A percentile compares a stretch with the other conserved stretches of the same genome.
These are phyloP conservation scores for Chelon labrosus DNA, from an alignment of 2,797 vertebrate genomes.

Conservation along the genomic window DNA sequence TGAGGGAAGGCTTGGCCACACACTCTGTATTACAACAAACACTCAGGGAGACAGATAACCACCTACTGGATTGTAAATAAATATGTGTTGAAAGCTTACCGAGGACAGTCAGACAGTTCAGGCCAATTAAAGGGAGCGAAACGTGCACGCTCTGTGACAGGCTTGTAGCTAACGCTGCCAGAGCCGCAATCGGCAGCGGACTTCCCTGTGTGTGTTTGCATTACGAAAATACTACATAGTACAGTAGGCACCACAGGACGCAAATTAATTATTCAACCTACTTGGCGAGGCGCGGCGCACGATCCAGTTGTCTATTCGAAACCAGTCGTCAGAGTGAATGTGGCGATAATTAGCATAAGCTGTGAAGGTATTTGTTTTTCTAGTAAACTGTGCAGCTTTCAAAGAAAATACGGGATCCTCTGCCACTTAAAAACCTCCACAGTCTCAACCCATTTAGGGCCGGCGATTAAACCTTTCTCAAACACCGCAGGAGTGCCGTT, in stretches of 20 bases:
- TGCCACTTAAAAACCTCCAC: constrained; percentile 7
- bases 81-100: constrained; percentile 56
- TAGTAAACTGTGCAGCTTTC: neutral
- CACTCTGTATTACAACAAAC: constrained; percentile 47
- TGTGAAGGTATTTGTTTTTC: neutral
- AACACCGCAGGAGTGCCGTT: constrained; percentile 38
- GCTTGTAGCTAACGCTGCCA: constrained; percentile 39
- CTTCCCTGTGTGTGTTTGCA: constrained; percentile 32
- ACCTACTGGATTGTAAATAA: constrained; percentile 57
- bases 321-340: constrained; percentile 19
- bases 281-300: constrained; percentile 18
- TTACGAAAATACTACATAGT: constrained; percentile 30
- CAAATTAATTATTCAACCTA: constrained; percentile 48
- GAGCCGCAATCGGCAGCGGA: constrained; percentile 36
- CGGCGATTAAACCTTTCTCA: constrained; percentile 50
- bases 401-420: neutral
- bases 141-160: constrained; percentile 48
- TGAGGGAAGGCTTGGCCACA: constrained; percentile 29
- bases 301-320: constrained; percentile 33
- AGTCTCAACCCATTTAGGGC: constrained; percentile 27
- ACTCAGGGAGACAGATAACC: constrained; percentile 39
- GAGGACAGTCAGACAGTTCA: constrained; percentile 46
- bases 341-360: constrained; percentile 3
- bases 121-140: constrained; percentile 57
- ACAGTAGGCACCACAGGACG: constrained; percentile 23